Conservation (phyloP, 2,888 invertebrate genomes). For the Drosophila glabriapex region DNA sequence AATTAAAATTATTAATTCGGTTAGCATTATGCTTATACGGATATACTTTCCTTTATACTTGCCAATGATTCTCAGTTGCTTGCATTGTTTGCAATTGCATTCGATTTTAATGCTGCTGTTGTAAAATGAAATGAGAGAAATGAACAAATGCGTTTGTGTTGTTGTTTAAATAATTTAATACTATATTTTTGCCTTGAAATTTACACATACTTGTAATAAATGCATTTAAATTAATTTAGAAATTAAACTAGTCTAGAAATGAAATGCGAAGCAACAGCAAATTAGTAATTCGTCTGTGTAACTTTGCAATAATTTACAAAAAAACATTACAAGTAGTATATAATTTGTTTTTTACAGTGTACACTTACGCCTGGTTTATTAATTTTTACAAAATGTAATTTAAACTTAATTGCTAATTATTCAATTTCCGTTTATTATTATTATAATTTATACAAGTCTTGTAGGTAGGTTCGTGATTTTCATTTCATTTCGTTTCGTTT, state of each 20-base stretch:
- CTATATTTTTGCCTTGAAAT: constrained; percentile 71
- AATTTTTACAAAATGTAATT: constrained; percentile 78
- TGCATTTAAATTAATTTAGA: constrained; percentile 74
- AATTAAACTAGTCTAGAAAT: constrained; percentile 77
- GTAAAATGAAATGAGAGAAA: constrained; percentile 30
- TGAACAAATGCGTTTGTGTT: constrained; percentile 45
- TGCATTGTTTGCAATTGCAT: constrained; percentile 68
- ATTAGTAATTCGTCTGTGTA: constrained; percentile 48
- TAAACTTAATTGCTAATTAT: constrained; percentile 74
- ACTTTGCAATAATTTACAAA: constrained; percentile 75
- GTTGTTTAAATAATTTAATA: constrained; percentile 76
- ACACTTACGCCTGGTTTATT: constrained; percentile 62
- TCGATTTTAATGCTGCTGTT: constrained; percentile 52
- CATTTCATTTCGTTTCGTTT: constrained; percentile 41
- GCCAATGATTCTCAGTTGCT: constrained; percentile 32
- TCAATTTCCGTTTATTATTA: constrained; percentile 42
- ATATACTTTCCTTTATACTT: constrained; percentile 13
- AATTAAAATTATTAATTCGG: constrained; percentile 46
- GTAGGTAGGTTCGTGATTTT: constrained; percentile 81
- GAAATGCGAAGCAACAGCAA: constrained; percentile 67
- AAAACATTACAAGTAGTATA: constrained; percentile 52
- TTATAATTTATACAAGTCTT: constrained; percentile 83
- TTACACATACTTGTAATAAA: constrained; percentile 74
- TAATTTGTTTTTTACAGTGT: constrained; percentile 69
- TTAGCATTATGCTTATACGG: constrained; percentile 36